A percentile compares a stretch with the other conserved stretches of the same genome.
Evolutionary conservation across 2,113 vertebrate species (phyloP).

Genomic region (Anoplopoma fimbria): DNA sequence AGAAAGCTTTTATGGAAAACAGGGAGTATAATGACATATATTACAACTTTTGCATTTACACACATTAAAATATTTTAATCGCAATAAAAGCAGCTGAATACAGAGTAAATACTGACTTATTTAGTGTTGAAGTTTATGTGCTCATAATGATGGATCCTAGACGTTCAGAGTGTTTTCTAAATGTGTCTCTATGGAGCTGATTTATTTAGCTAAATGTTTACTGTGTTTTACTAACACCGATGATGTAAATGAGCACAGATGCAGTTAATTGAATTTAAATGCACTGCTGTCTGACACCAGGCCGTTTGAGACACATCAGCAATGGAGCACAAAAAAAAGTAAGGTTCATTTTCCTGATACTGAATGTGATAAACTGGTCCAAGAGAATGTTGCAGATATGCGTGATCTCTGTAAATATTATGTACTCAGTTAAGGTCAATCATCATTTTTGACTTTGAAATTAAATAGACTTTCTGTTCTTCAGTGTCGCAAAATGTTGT

Average conservation of each 20-base stretch:
- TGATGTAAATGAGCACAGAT: constrained; percentile 48
- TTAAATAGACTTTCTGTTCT: background rate
- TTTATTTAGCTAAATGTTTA: constrained; percentile 37
- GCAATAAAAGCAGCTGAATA: background rate
- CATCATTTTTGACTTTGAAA: background rate
- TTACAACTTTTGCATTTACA: too few species aligned
- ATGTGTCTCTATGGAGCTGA: constrained; percentile 31
- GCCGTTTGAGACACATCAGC: constrained; percentile 35
- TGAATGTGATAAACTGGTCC: background rate
- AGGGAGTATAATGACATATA: constrained; percentile 2
- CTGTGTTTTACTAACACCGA: constrained; percentile 28
- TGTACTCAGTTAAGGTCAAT: background rate
- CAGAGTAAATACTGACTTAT: constrained; percentile 22
- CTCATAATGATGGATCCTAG: background rate
- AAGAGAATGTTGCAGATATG: background rate
- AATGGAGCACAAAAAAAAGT: constrained; percentile 26
- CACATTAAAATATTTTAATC: too few species aligned
- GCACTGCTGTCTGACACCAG: constrained; percentile 4
- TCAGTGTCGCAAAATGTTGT: background rate
- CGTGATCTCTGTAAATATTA: background rate
- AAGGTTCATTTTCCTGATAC: constrained; percentile 3
- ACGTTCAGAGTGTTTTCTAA: constrained; percentile 16
- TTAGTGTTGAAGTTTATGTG: constrained; percentile 13
- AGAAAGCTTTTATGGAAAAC: constrained; percentile 32
- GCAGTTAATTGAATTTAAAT: constrained; percentile 55